Evolutionary conservation across 1,140 invertebrate species (phyloP), one percentile per base, ranked within the genome.

Genomic region (Drosophila setifemur): DNA sequence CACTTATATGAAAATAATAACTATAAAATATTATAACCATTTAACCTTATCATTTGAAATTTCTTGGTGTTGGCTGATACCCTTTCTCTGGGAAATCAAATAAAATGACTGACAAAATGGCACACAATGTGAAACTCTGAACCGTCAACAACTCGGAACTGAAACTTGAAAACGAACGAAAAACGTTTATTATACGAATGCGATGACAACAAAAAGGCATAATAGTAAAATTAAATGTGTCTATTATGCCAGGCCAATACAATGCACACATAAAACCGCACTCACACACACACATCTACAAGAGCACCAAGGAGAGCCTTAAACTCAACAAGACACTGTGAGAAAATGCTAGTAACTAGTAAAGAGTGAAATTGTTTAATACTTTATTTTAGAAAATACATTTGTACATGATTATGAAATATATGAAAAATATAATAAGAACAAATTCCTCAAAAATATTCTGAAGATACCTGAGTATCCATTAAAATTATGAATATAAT

Each of bases 191-290:
- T 85, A 86, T 85, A 83, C 78, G 73, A 82, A 82, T 82, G 73
- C 69, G 77, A 82, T 85, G 79, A 85, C 79, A 85, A 85, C 79
- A 85, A 85, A 85, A 85, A 81, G 81, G 72, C 81, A 86, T 86
- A 86, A 86, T 86, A 86, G 81, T 86, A 86, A 86, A 86, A 86
- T 86, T 86, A 86, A 86, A 86, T 86, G 81, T 86, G 75, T 86
- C 81, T 86, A 81, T 86, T 86, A 86, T 86, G 81, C 75, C 75
- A 66, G 69, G 76, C 60, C 76, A 86, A 86, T 86, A 85, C 79
- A 85, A 85, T 85, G 75, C 74, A 72, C 49, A 85, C 79, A 85
- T 85, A 85, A 85, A 85, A 85, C 79, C 81, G 31, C 75, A 76
- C 79, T 60, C 29, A 63, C 25, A 50, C 39, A 6, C 35, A 42